phyloP scores from a whole-genome alignment of 2,797 vertebrate species.

The Buphagus erythrorhynchus region DNA sequence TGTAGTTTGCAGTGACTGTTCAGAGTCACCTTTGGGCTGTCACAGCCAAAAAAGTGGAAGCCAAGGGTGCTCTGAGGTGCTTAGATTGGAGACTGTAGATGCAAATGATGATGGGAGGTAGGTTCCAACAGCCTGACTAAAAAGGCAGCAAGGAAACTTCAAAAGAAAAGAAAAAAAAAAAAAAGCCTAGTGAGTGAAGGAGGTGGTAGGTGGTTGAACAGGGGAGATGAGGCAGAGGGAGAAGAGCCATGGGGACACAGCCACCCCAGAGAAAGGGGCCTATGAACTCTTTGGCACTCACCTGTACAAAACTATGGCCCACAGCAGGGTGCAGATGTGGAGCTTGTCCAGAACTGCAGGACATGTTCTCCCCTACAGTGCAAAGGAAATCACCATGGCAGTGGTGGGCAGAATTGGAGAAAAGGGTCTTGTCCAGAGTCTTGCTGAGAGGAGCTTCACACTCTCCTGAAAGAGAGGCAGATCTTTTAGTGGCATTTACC shows the following conservation, averaged over 20 bases:
- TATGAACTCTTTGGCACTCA: not conserved
- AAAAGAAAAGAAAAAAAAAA: not conserved
- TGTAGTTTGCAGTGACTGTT: not conserved
- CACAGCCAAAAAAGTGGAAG: not conserved
- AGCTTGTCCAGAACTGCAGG: not conserved
- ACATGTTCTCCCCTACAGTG: not conserved
- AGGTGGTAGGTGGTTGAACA: not conserved
- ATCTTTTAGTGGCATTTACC: not conserved
- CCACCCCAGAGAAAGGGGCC: not conserved
- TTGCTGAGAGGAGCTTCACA: not conserved
- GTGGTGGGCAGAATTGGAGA: not conserved
- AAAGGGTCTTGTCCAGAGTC: not conserved
- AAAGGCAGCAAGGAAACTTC: not conserved
- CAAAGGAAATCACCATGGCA: not conserved
- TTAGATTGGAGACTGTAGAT: not conserved
- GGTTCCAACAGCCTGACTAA: not conserved
- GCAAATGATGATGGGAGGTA: not conserved
- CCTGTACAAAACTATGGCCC: not conserved
- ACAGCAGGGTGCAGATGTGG: not conserved
- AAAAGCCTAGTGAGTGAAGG: not conserved
- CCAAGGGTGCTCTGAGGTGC: not conserved
- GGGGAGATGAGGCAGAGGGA: not conserved
- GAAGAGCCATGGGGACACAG: not conserved
- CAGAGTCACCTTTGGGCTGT: not conserved
- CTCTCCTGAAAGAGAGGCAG: not conserved